Percentiles rank a stretch among this genome's conserved stretches.
Conservation (phyloP, 2,797 vertebrate species). For the Poecile montanus region DNA sequence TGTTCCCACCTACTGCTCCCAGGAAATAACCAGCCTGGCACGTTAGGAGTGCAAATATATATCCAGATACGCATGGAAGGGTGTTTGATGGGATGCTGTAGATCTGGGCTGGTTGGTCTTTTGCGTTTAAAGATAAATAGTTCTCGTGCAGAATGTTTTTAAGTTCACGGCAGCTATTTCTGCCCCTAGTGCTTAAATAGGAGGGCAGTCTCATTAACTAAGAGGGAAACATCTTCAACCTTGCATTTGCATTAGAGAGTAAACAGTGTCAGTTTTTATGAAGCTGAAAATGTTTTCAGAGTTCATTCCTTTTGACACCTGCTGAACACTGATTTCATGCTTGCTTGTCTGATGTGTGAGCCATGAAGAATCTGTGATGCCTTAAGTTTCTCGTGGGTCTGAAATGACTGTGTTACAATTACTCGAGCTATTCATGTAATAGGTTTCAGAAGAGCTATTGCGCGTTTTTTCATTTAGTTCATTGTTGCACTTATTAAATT, state of each 20-base stretch:
- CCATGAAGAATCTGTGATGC: constrained; percentile 13
- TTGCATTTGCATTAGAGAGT: background rate
- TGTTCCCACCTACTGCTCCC: background rate
- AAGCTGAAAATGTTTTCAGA: constrained; percentile 3
- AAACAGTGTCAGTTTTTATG: background rate
- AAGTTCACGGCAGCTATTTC: background rate
- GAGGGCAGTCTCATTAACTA: background rate
- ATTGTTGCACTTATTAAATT: constrained; percentile 37
- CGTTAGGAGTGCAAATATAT: rapidly evolving
- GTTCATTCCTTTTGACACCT: constrained; percentile 22
- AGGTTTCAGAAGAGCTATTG: constrained; percentile 25
- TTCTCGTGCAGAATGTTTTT: background rate
- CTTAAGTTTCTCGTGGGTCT: background rate
- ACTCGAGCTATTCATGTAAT: constrained; percentile 20
- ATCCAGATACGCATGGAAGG: rapidly evolving
- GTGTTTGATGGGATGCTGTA: background rate
- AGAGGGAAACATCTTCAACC: background rate
- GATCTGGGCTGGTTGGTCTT: background rate
- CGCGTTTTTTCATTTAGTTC: constrained; percentile 7
- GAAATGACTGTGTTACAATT: constrained; percentile 36
- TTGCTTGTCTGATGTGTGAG: constrained; percentile 24
- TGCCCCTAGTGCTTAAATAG: background rate
- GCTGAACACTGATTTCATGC: constrained; percentile 36
- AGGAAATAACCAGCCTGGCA: background rate
- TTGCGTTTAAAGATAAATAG: rapidly evolving